A percentile compares a stretch with the other conserved stretches of the same genome.
These are phyloP conservation scores for Malthinus flaveolus DNA, from an alignment of 2,888 invertebrate genomes.

Conservation along the genomic window DNA sequence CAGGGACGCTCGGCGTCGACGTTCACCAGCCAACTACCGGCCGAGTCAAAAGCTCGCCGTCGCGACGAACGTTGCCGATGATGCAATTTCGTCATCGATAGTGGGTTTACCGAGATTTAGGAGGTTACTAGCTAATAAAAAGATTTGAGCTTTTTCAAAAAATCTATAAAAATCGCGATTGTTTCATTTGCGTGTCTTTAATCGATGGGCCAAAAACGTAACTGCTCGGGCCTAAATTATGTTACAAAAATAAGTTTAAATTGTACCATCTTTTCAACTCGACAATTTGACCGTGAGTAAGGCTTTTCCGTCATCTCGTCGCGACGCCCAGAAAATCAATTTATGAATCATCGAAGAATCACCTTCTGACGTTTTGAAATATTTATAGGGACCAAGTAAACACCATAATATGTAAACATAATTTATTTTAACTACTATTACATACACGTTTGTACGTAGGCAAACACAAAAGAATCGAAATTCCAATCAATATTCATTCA, in stretches of 20 bases:
- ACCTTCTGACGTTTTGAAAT: slow-evolving; percentile 10
- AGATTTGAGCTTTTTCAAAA: not conserved
- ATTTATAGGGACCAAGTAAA: slow-evolving; percentile 1
- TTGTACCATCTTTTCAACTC: not conserved
- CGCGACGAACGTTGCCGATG: slow-evolving; percentile 34
- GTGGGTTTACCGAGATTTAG: slow-evolving; percentile 24
- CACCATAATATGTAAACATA: not conserved
- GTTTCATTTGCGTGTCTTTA: too few species aligned
- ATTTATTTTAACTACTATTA: not conserved
- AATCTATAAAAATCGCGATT: too few species aligned
- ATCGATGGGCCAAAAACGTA: too few species aligned
- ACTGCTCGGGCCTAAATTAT: too few species aligned
- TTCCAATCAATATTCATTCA: too few species aligned
- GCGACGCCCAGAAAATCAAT: slow-evolving; percentile 12
- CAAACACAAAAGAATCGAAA: not conserved
- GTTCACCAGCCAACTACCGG: slow-evolving; percentile 33
- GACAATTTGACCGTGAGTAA: not conserved
- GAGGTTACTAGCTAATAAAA: slow-evolving; percentile 19
- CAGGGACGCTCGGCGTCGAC: slow-evolving; percentile 36
- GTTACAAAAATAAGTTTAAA: too few species aligned
- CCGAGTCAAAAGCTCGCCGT: slow-evolving; percentile 26
- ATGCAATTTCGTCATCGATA: slow-evolving; percentile 25
- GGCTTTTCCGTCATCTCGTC: slow-evolving; percentile 11
- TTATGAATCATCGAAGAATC: slow-evolving; percentile 12
- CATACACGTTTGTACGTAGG: not conserved